Evolutionary conservation across 1,140 invertebrate species (phyloP).

Genomic region (Gyrodactylus bullatarudis): DNA sequence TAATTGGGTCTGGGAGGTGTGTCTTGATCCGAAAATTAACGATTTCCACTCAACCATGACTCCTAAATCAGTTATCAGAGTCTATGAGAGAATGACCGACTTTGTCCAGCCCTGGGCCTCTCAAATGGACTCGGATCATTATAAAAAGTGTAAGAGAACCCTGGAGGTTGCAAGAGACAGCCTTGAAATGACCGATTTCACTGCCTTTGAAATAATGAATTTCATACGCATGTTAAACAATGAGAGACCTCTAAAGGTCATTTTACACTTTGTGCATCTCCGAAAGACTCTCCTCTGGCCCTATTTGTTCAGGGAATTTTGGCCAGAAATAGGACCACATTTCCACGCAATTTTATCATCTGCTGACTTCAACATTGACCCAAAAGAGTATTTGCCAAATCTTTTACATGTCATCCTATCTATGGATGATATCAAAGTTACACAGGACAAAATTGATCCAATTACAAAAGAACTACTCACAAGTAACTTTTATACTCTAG

Average conservation of each 20-base stretch:
- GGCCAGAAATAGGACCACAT: not conserved
- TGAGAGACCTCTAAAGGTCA: not conserved
- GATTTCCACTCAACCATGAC: not conserved
- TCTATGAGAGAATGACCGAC: not conserved
- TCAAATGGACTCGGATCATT: not conserved
- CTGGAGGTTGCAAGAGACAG: not conserved
- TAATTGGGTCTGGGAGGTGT: not conserved
- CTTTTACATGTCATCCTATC: not conserved
- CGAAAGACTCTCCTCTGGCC: not conserved
- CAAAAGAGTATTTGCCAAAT: not conserved
- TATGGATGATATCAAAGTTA: not conserved
- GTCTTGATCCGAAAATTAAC: not conserved
- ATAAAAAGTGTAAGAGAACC: not conserved
- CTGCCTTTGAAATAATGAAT: not conserved
- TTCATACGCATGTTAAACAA: not conserved
- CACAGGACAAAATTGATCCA: no score
- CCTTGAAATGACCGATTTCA: not conserved
- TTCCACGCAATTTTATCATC: not conserved
- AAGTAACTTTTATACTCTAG: no score
- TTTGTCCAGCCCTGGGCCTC: not conserved
- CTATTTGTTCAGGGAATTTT: not conserved
- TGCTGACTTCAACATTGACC: not conserved
- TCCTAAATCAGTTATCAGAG: not conserved
- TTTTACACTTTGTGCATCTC: not conserved
- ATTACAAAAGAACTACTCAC: no score